Evolutionary conservation across 1,140 invertebrate species (phyloP), one percentile per base, ranked within the genome.

Genomic region (Heterodera carotae): DNA sequence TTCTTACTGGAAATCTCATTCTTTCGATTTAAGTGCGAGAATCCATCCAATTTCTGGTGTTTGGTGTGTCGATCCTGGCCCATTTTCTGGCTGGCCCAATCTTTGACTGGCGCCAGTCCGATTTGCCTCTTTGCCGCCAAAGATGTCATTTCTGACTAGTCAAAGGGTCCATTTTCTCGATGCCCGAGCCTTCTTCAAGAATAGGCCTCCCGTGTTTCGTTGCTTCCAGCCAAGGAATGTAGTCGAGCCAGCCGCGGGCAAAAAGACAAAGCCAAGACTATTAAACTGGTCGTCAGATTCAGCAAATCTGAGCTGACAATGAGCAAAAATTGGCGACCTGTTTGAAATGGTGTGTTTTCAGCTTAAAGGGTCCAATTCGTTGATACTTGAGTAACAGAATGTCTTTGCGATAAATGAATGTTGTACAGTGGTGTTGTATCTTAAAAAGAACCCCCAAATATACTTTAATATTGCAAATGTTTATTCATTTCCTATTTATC

Each of bases 61-160:
- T 36, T 69, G 67, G 67, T 39, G n/a, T 69, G 43, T 39, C 43
- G 43, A 69, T 39, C 8, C 34, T 48, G 67, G 67, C 67, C 34
- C 34, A 69, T 48, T 48, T 69, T 69, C 34, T 39, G 29, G 34
- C 43, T 69, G 29, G 34, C 34, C 67, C 67, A 39, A 69, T 39
- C 34, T 31, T 69, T 48, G 34, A 69, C 34, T 69, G 67, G 67
- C 67, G 67, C 34, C 43, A 39, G 67, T n/a, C 67, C 67, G 34
- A 29, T 25, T 56, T 56, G 29, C 67, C 34, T 69, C n/a, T 39
- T 39, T 39, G 43, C 43, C n/a, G 67, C 67, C n/a, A 69, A 69
- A 69, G 43, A 69, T 36, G 67, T n/a, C 67, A 39, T 31, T 69
- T 69, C 64, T 67, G 31, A 36, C 64, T 48, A 22, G 5, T 18